phyloP scores from a whole-genome alignment of 2,888 invertebrate genomes.

The Drosophila merina region DNA sequence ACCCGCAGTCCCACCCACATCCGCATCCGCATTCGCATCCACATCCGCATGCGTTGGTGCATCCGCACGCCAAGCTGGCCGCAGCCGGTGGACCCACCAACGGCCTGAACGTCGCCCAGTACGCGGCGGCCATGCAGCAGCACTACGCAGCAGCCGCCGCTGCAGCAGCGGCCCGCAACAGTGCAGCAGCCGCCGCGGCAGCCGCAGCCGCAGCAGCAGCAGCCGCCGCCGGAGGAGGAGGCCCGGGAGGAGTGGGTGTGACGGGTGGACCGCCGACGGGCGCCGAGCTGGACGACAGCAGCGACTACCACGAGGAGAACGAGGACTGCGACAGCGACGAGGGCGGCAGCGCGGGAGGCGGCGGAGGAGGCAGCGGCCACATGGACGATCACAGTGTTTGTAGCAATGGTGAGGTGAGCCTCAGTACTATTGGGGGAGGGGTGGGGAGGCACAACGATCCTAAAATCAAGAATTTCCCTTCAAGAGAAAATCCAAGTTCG shows the following conservation, averaged over 20 bases:
- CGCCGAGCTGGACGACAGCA: conserved; percentile 81
- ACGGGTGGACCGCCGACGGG: conserved; percentile 58
- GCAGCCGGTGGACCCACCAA: conserved; percentile 57
- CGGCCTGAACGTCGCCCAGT: conserved; percentile 80
- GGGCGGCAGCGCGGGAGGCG: conserved; percentile 76
- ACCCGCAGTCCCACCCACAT: conserved; percentile 42
- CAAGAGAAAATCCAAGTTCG: conserved; percentile 58
- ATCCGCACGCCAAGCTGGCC: conserved; percentile 68
- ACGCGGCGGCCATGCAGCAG: conserved; percentile 81
- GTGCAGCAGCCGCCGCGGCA: conserved; percentile 68
- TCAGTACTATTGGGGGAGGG: conserved; percentile 72
- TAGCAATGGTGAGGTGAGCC: conserved; percentile 84
- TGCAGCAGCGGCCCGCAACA: conserved; percentile 75
- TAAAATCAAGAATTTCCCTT: too few relatives aligned
- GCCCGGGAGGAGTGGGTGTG: conserved; percentile 28
- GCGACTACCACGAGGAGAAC: conserved; percentile 82
- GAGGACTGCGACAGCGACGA: conserved; percentile 82
- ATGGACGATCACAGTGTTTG: conserved; percentile 83
- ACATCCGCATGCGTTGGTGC: conserved; percentile 53
- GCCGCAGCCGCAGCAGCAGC: conserved; percentile 58
- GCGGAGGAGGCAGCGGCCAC: conserved; percentile 64
- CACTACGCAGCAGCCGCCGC: conserved; percentile 81
- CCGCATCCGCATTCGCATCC: conserved; percentile 48
- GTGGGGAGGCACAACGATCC: neutral
- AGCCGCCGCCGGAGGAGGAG: conserved; percentile 25